Percentiles rank a stretch among this genome's conserved stretches.
Conservation (phyloP, 2,888 invertebrate species). For the Caenorhabditis sp. region DNA sequence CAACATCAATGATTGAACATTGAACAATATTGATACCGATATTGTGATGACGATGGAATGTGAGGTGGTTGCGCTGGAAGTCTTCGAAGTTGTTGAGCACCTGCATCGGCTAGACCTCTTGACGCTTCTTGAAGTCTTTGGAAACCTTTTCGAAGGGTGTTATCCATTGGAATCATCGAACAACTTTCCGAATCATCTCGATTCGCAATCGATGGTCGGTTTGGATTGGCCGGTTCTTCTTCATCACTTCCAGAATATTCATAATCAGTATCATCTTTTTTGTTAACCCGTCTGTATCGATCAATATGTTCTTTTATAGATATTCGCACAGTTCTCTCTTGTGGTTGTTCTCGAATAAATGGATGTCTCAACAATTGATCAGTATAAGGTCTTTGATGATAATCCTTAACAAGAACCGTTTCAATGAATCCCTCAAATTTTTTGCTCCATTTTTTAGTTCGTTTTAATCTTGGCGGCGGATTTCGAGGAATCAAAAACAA, state of each 20-base stretch:
- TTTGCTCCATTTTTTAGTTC: slow-evolving; percentile 77
- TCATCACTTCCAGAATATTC: slow-evolving; percentile 93
- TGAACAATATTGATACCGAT: too few relatives aligned
- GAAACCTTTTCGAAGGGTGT: slow-evolving; percentile 94
- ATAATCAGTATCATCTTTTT: slow-evolving; percentile 80
- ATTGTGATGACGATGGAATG: slow-evolving; percentile 30
- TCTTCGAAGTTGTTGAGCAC: slow-evolving; percentile 59
- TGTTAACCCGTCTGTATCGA: slow-evolving; percentile 76
- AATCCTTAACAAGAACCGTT: slow-evolving; percentile 97
- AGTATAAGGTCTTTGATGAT: slow-evolving; percentile 96
- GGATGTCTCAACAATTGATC: slow-evolving; percentile 91
- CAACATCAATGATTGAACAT: too few relatives aligned
- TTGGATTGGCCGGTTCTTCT: slow-evolving; percentile 82
- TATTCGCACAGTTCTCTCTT: slow-evolving; percentile 95
- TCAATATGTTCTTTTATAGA: slow-evolving; percentile 99
- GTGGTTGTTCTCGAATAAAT: slow-evolving; percentile 96
- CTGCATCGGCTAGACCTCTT: slow-evolving; percentile 56
- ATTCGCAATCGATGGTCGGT: slow-evolving; percentile 21
- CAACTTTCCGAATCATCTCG: slow-evolving; percentile 54
- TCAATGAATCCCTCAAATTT: slow-evolving; percentile 93
- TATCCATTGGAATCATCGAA: slow-evolving; percentile 91
- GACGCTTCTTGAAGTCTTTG: slow-evolving; percentile 86
- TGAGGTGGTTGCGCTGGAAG: slow-evolving; percentile 47
- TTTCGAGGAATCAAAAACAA: slow-evolving; percentile 76
- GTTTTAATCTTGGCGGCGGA: slow-evolving; percentile 89